Base-by-base conservation (phyloP, 2,888 invertebrate species). In the Ypsolopha sequella region DNA sequence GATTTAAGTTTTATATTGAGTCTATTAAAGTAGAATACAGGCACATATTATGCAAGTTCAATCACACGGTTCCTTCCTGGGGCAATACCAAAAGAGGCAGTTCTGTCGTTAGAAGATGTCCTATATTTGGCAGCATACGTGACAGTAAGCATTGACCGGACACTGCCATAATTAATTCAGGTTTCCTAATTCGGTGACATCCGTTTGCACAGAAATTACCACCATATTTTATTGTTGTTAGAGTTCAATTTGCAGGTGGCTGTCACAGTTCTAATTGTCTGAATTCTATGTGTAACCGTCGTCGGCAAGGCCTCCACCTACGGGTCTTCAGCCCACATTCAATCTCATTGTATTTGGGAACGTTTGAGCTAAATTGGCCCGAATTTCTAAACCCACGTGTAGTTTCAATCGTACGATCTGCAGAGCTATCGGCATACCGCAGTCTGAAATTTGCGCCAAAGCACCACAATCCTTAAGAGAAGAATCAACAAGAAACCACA, bases 261-360 rank as follows among this genome's bases (percentile, higher is more conserved):
- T 57, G 60, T 7, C 43, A 52, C 51, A 54, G 51, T 34, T 59
- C 60, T 72, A 73, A 70, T 74, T 69, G 69, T 68, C 70, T 71
- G 70, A 69, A 61, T 60, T 14, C 11, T 13, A 14, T 6, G 11
- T n/a, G 68, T 72, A 79, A 81, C 79, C 71, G 80, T 65, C 78
- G 71, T 71, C 73, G 60, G 66, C 74, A 66, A 78, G 84, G 80
- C 76, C 80, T 76, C 84, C 84, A 70, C 85, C 85, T 86, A 85
- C 85, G 66, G 73, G 63, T 65, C 57, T 54, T 62, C 85, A 74
- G 64, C 85, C 85, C 85, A 86, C 85, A 79, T 78, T 70, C 84
- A 86, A 85, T 85, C 73, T 69, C 67, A 67, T 67, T 65, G 66
- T 60, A 60, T 44, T 13, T 10, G 60, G 64, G 62, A 63, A 64